These are phyloP conservation scores for Panthera tigris DNA, from an alignment of 2,113 vertebrate genomes.

Conservation along the genomic window DNA sequence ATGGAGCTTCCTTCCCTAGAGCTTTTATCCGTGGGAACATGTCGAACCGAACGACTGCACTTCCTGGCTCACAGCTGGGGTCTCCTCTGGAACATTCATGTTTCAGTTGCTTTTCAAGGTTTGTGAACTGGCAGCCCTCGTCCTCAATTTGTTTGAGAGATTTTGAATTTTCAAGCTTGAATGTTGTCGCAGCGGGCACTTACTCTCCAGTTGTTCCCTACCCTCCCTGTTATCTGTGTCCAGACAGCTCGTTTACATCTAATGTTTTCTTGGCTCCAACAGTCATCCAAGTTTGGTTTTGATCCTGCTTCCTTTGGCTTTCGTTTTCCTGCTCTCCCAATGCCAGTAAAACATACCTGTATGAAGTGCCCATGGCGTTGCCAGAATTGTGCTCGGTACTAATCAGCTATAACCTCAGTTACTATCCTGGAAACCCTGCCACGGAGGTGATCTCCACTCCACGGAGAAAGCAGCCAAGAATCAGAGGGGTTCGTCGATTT, in stretches of 20 bases:
- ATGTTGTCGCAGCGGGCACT: not conserved
- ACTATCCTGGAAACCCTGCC: not conserved
- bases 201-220: not conserved
- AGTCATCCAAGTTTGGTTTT: not conserved
- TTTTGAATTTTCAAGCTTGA: not conserved
- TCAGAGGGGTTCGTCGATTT: not conserved
- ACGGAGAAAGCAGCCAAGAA: fast-evolving
- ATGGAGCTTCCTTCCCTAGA: not conserved
- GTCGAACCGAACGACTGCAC: fast-evolving
- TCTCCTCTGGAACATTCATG: not conserved
- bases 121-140: not conserved
- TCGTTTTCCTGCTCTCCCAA: not conserved
- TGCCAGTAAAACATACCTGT: not conserved
- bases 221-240: not conserved
- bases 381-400: not conserved
- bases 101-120: not conserved
- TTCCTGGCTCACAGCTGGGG: not conserved
- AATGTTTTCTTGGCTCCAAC: not conserved
- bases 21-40: not conserved
- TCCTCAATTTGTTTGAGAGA: not conserved
- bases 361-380: too few relatives aligned
- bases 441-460: not conserved
- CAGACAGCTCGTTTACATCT: not conserved
- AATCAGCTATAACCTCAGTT: not conserved
- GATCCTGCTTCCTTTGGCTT: not conserved